Percentiles rank a stretch among this genome's conserved stretches.
Evolutionary conservation across 2,888 invertebrate genomes (phyloP).

Genomic region (Eupithecia insigniata): DNA sequence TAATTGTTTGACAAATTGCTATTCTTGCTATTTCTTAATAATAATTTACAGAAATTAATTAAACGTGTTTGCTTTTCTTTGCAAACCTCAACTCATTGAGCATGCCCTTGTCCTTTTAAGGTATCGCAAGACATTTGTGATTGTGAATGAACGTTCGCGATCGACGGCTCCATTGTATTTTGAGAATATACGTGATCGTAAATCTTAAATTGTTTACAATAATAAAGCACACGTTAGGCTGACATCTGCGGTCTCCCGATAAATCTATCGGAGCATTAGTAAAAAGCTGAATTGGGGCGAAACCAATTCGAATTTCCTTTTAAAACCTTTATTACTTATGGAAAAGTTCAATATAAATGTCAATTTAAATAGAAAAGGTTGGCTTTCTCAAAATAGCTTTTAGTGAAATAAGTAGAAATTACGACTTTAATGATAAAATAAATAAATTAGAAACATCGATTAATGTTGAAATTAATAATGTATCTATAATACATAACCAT

Average conservation of each 20-base stretch:
- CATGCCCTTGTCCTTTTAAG: constrained; percentile 8
- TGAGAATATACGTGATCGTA: background rate
- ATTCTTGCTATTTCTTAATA: background rate
- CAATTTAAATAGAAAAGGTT: background rate
- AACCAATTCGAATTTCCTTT: background rate
- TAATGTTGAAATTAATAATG: background rate
- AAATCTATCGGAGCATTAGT: background rate
- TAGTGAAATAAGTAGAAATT: background rate
- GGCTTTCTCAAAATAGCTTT: background rate
- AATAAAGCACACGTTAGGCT: background rate
- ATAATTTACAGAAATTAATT: background rate
- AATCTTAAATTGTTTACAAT: background rate
- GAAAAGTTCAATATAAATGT: no score
- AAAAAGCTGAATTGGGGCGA: background rate
- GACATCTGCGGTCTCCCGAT: background rate
- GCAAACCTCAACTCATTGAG: constrained; percentile 22
- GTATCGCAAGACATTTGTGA: background rate
- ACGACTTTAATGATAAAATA: background rate
- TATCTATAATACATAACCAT: constrained; percentile 9
- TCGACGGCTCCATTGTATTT: constrained; percentile 16
- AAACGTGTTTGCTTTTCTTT: constrained; percentile 6
- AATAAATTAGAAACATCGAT: background rate
- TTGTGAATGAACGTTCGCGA: background rate
- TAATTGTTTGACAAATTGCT: constrained; percentile 12
- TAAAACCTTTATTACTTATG: no score